Base-by-base conservation (phyloP, 2,113 vertebrate genomes). In the Urocolius indicus region DNA sequence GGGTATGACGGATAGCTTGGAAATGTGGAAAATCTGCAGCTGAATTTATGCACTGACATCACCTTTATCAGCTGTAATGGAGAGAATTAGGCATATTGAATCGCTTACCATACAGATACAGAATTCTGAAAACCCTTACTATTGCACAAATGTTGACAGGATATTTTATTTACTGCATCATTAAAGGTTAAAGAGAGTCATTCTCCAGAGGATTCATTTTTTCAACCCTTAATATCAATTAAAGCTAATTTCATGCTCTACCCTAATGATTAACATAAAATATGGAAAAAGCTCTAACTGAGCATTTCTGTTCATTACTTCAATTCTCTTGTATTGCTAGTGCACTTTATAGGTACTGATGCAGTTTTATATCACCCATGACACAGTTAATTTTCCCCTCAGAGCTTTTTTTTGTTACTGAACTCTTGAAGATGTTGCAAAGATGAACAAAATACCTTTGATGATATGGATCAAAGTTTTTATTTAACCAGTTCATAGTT, bases 151-250 rank as follows among this genome's bases (percentile, higher is more conserved):
- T 86, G 89, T 94, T 85, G 95, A 93, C 93, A 95, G 92, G 75
- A 8, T 95, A 71, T 91, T 95, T 95, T 97, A 95, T 97, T 96
- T 94, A 95, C 95, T 90, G 75, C 95, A 95, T 94, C 93, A 90
- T 95, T 97, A 96, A 83, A 96, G 93, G 94, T 90, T 94, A 95
- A 94, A 95, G 82, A 94, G 92, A 90, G 91, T 95, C 87, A 17
- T 90, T 91, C 93, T 93, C 95, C 30, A 32, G 94, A 88, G 93
- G 52, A 93, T 94, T 95, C 59, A 67, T 89, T 94, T 97, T 95
- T 90, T 84, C 90, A 93, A 21, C 23, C 59, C 85, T 80, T 96
- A 96, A 96, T 96, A 95, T 94, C 91, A 97, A 96, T 95, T 95
- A 97, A 92, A 86, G 92, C 78, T 91, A 95, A 96, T 96, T 96